Base-by-base conservation (phyloP, 2,888 invertebrate species). In the Dicyrtoma fusca region DNA sequence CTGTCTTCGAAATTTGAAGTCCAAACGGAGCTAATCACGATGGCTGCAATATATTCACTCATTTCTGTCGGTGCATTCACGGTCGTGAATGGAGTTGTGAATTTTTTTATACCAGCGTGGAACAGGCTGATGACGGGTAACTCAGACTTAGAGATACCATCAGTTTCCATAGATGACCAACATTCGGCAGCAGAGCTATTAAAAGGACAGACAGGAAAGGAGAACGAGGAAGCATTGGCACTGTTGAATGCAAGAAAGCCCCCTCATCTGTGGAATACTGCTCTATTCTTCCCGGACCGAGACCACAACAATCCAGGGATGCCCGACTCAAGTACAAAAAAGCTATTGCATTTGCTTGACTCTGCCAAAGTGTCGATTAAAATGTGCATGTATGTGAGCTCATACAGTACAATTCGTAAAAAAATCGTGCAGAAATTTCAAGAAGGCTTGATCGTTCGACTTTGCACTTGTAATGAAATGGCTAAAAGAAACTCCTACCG, bases 351-450 rank as follows among this genome's bases (percentile, higher is more conserved):
- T 5, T 82, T 82, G 73, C 78, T 86, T 47, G 76, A 82, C 19
- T 75, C 82, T n/a, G 87, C 89, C 0, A 83, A 82, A 70, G 79
- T 84, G 11, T 86, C 86, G 11, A 81, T 92, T 51, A 90, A 90
- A 81, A 82, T 92, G 10, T 92, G 92, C 81, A 87, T 92, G 82
- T 92, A 89, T 81, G 85, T 89, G 14, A 83, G 91, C 47, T 90
- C 90, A 0, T 88, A 87, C 78, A 79, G 83, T 21, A 86, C 87
- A 69, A 81, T 92, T 19, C 85, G 86, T 0, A 84, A 87, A 51
- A 85, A n/a, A 82, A 91, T 14, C 76, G 88, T 2, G 82, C 85
- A 10, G 86, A 87, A 4, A 84, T 85, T 59, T 21, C 19, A 21
- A 1, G 59, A 85, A 80, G 89, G 89, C 17, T 85, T 91, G 1